Conservation (phyloP, 92 coral and sea anemone species). For the Heteractis magnifica region DNA sequence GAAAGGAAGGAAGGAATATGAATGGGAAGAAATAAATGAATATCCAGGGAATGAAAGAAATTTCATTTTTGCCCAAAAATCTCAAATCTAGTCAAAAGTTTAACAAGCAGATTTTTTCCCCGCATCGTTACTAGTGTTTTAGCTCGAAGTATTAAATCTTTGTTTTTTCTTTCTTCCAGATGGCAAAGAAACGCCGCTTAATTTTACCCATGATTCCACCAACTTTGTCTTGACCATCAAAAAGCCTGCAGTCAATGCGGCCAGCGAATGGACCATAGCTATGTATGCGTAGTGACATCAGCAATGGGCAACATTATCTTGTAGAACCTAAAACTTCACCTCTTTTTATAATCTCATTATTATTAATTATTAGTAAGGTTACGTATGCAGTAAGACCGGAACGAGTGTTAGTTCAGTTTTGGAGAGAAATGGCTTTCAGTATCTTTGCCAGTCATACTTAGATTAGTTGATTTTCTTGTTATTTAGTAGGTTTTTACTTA, state of each 20-base stretch:
- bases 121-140: too few relatives aligned
- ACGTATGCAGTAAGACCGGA: background rate
- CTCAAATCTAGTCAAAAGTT: too few relatives aligned
- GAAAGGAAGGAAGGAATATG: background rate
- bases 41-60: background rate
- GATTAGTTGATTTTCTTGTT: background rate
- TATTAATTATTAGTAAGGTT: background rate
- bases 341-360: background rate
- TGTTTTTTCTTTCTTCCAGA: constrained; percentile 27
- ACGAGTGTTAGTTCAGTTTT: background rate
- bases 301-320: background rate
- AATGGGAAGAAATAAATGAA: background rate
- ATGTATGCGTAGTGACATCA: constrained; percentile 71
- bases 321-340: background rate
- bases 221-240: constrained; percentile 78
- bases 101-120: too few relatives aligned
- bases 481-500: background rate
- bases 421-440: background rate
- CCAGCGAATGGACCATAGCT: constrained; percentile 86
- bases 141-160: background rate
- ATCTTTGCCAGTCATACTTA: background rate
- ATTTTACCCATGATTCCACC: constrained; percentile 68
- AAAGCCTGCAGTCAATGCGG: constrained; percentile 90
- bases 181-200: constrained; percentile 60
- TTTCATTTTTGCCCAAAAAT: background rate